phyloP scores from a whole-genome alignment of 2,113 vertebrate species.

The Morone saxatilis region DNA sequence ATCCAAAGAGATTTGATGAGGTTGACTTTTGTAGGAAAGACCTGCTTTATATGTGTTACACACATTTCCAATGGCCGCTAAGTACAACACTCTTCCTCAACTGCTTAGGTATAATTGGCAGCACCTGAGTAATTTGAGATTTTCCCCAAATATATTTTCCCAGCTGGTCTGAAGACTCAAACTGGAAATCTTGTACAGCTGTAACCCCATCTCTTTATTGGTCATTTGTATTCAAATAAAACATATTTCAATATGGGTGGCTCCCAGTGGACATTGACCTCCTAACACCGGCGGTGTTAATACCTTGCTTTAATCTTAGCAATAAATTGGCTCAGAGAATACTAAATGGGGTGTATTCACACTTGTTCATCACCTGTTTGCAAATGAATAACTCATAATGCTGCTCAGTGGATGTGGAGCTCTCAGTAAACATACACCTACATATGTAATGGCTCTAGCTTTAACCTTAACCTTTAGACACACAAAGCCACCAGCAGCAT shows the following conservation, averaged over 20 bases:
- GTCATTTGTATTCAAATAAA: conserved; percentile 37
- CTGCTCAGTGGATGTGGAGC: background rate
- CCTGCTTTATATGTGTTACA: background rate
- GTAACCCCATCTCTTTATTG: background rate
- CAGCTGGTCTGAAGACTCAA: background rate
- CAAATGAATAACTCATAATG: conserved; percentile 5
- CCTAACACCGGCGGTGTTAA: conserved; percentile 5
- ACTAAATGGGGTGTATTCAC: background rate
- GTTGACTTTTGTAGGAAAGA: background rate
- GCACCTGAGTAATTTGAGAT: background rate
- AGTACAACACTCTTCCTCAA: background rate
- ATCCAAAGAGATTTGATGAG: background rate
- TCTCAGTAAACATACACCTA: background rate
- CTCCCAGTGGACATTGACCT: conserved; percentile 16
- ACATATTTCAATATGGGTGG: conserved; percentile 3
- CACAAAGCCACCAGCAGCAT: background rate
- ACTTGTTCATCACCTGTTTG: conserved; percentile 4
- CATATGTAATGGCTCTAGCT: background rate
- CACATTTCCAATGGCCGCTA: background rate
- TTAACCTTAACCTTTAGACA: background rate
- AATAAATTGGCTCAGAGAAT: conserved; percentile 12
- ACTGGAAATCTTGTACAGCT: background rate
- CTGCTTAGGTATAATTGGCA: conserved; percentile 5
- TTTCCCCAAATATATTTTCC: background rate
- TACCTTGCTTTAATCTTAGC: background rate